These are phyloP conservation scores for Miltochrista miniata DNA, from an alignment of 2,888 invertebrate species.

Conservation along the genomic window DNA sequence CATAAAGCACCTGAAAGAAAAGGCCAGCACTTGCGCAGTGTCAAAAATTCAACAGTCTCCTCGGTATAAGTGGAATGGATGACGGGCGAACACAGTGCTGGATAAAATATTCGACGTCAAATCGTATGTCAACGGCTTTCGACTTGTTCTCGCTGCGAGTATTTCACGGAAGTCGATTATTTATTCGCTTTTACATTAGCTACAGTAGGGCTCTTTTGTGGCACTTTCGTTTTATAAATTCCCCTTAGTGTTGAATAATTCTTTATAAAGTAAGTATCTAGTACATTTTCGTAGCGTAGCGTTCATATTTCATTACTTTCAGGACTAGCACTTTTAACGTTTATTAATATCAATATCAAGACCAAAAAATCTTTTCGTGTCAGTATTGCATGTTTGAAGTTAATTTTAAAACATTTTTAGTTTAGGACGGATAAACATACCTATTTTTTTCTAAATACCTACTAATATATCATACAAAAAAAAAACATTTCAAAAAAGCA, in stretches of 20 bases:
- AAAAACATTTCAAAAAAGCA: no score
- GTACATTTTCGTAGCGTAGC: constrained; percentile 16
- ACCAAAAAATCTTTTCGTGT: no score
- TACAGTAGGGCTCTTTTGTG: constrained; percentile 69
- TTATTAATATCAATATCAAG: no score
- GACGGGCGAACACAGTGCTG: constrained; percentile 64
- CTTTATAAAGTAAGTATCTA: constrained; percentile 32
- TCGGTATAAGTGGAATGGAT: constrained; percentile 82
- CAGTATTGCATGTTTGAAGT: no score
- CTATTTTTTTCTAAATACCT: no score
- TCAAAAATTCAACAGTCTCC: constrained; percentile 78
- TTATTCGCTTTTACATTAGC: constrained; percentile 77
- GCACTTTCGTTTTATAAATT: constrained; percentile 65
- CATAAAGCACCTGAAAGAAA: constrained; percentile 73
- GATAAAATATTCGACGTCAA: constrained; percentile 82
- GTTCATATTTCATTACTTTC: no score
- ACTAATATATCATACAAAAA: no score
- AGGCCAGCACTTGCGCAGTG: constrained; percentile 71
- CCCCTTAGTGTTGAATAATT: constrained; percentile 51
- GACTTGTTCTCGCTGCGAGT: constrained; percentile 75
- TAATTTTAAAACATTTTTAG: no score
- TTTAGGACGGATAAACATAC: no score
- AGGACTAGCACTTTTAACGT: no score
- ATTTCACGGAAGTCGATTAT: constrained; percentile 78
- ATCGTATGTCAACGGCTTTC: constrained; percentile 81